Percentiles rank a stretch among this genome's conserved stretches.
Evolutionary conservation across 1,140 invertebrate species (phyloP).

Genomic region (Eufriesea mexicana): DNA sequence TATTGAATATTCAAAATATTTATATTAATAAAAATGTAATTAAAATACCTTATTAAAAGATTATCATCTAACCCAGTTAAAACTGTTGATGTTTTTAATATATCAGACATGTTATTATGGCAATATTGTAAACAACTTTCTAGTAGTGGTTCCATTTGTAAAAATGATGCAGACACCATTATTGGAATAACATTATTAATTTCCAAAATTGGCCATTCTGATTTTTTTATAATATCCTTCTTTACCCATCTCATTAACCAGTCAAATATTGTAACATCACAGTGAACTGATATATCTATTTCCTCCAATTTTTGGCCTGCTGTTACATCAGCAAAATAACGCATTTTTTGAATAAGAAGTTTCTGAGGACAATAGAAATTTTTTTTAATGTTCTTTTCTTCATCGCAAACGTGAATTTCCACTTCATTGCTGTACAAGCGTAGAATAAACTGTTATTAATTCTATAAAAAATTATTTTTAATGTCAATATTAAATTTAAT

Average conservation of each 20-base stretch:
- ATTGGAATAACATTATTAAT: conserved; percentile 94
- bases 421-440: conserved; percentile 86
- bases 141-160: conserved; percentile 95
- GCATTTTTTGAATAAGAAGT: conserved; percentile 94
- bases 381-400: conserved; percentile 92
- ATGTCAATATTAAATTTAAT: background rate
- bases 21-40: background rate
- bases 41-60: conserved; percentile 85
- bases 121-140: conserved; percentile 92
- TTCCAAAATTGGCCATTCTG: conserved; percentile 89
- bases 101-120: conserved; percentile 90
- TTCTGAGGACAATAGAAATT: conserved; percentile 94
- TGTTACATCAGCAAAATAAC: conserved; percentile 95
- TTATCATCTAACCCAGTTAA: conserved; percentile 92
- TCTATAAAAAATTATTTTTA: conserved; percentile 33
- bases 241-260: conserved; percentile 98
- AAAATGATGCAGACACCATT: conserved; percentile 95
- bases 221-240: conserved; percentile 86
- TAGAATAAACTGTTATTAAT: conserved; percentile 18
- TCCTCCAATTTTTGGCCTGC: conserved; percentile 93
- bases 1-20: conserved; percentile 37
- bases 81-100: conserved; percentile 90
- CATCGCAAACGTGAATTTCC: conserved; percentile 94
- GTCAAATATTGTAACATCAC: conserved; percentile 96
- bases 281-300: conserved; percentile 98